A percentile compares a stretch with the other conserved stretches of the same genome.
Conservation (phyloP, 2,888 invertebrate genomes). For the Pristionchus japonicus region DNA sequence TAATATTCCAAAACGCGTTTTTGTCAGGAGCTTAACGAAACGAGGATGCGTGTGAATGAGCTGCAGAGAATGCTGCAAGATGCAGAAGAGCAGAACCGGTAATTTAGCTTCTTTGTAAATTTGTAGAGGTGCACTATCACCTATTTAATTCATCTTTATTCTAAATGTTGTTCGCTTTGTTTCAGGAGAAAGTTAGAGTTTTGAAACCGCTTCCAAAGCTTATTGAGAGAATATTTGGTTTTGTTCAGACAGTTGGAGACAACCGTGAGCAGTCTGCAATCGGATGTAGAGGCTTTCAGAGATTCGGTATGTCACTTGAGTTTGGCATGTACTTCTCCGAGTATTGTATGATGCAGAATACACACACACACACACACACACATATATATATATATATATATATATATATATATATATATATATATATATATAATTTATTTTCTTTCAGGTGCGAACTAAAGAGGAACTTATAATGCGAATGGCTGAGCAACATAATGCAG, state of each 20-base stretch:
- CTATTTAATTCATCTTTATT: no score
- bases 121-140: not conserved
- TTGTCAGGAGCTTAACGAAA: conserved; percentile 51
- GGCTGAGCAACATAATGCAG: conserved; percentile 64
- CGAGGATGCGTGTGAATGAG: conserved; percentile 55
- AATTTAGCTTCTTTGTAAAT: not conserved
- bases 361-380: no score
- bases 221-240: no score
- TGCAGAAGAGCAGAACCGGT: conserved; percentile 62
- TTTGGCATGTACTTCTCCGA: no score
- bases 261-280: conserved; percentile 56
- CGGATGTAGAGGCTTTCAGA: conserved; percentile 68
- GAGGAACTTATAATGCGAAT: conserved; percentile 69
- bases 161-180: no score
- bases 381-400: no score
- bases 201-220: no score
- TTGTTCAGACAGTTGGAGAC: conserved; percentile 57
- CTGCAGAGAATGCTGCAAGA: conserved; percentile 64
- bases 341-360: no score
- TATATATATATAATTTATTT: no score
- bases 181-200: no score
- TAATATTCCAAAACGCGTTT: no score
- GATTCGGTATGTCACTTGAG: conserved; percentile 58
- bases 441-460: conserved; percentile 62
- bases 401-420: no score